phyloP scores from a whole-genome alignment of 1,140 invertebrate genomes.

The Choristoneura fumiferana region DNA sequence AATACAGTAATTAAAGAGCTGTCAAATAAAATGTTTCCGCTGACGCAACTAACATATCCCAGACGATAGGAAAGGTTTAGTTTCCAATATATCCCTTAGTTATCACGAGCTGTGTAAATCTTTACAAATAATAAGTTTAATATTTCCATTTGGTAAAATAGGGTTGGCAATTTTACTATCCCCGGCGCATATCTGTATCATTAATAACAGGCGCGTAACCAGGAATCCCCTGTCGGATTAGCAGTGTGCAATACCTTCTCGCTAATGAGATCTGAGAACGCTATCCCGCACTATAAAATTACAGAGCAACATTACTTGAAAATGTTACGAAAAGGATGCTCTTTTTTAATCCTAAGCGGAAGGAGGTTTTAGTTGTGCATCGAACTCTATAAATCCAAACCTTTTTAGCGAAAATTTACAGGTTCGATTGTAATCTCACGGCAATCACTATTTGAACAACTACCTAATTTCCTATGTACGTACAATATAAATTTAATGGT shows the following conservation, averaged over 20 bases:
- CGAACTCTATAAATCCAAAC: neutral
- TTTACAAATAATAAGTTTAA: neutral
- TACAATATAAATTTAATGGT: constrained; percentile 71
- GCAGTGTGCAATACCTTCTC: constrained; percentile 37
- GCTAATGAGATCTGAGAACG: constrained; percentile 40
- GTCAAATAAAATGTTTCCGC: no score
- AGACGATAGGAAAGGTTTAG: no score
- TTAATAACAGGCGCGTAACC: constrained; percentile 44
- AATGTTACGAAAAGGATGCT: neutral
- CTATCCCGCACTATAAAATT: constrained; percentile 22
- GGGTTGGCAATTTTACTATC: constrained; percentile 4
- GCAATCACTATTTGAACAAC: constrained; percentile 62
- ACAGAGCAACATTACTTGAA: constrained; percentile 18
- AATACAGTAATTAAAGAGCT: no score
- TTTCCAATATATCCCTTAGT: no score
- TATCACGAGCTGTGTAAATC: no score
- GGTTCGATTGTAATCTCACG: constrained; percentile 50
- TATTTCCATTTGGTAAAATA: neutral
- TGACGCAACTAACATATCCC: no score
- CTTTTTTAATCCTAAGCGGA: neutral
- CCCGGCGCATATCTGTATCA: constrained; percentile 26
- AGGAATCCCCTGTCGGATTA: constrained; percentile 32
- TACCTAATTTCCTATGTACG: constrained; percentile 69
- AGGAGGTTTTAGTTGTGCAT: neutral
- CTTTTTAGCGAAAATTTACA: constrained; percentile 32